These are phyloP conservation scores for Halisarca cf. caerulea DNA, from an alignment of 37 sponge, comb jelly and placozoan genomes.

Conservation along the genomic window DNA sequence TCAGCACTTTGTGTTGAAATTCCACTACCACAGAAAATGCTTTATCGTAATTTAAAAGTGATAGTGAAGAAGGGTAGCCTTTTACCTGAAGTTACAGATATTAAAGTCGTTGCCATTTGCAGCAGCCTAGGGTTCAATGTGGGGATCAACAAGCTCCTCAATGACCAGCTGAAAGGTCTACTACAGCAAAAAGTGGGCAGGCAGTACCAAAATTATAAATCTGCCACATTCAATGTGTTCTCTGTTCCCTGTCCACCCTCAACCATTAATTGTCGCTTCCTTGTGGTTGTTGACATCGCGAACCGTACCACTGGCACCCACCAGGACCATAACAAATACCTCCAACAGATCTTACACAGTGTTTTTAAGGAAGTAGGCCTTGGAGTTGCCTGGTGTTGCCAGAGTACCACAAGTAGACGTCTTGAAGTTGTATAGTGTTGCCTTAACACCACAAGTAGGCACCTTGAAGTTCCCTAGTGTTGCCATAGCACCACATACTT, in stretches of 20 bases:
- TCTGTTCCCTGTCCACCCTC: slow-evolving; percentile 7
- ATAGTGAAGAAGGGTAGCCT: slow-evolving; percentile 15
- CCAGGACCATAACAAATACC: background rate
- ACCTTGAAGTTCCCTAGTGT: slow-evolving; percentile 16
- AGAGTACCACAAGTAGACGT: no score
- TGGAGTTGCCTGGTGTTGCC: no score
- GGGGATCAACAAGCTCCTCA: slow-evolving; percentile 1
- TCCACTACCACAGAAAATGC: no score
- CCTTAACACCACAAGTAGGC: no score
- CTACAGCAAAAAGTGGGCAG: background rate
- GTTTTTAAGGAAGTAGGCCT: slow-evolving; percentile 26
- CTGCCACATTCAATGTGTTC: slow-evolving; percentile 14
- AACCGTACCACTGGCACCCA: slow-evolving; percentile 1
- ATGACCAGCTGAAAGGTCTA: slow-evolving; percentile 2
- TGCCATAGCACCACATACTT: slow-evolving; percentile 7
- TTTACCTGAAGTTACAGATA: slow-evolving; percentile 7
- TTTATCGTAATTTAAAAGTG: slow-evolving; percentile 12
- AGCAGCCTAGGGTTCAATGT: background rate
- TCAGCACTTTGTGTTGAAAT: no score
- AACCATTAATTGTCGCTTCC: background rate
- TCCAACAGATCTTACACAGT: slow-evolving; percentile 24
- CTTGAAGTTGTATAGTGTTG: no score
- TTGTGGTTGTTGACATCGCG: slow-evolving; percentile 16
- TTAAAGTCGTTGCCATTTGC: slow-evolving; percentile 9
- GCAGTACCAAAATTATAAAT: background rate